Evolutionary conservation across 2,888 invertebrate genomes (phyloP).

Genomic region (Criorhina ranunculi): DNA sequence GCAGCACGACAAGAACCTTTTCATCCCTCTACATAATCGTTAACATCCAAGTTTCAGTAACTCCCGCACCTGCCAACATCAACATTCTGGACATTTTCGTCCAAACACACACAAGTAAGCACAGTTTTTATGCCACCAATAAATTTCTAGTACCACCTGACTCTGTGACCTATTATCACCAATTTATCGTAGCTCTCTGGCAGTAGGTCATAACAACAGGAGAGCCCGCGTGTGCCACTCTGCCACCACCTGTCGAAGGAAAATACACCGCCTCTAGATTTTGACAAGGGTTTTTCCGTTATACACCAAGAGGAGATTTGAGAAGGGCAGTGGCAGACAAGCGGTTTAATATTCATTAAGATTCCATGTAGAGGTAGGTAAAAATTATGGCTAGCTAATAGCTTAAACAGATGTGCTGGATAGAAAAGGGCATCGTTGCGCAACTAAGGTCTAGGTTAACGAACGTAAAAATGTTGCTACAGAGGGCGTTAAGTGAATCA

Average conservation of each 20-base stretch:
- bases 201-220: conserved; percentile 33
- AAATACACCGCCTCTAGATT: conserved; percentile 8
- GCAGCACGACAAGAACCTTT: too few relatives aligned
- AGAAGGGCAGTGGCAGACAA: background rate
- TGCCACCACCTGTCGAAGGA: conserved; percentile 43
- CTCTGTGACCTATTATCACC: conserved; percentile 71
- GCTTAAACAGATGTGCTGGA: conserved; percentile 37
- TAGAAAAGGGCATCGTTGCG: conserved; percentile 6
- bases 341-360: conserved; percentile 54
- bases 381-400: conserved; percentile 48
- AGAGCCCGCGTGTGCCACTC: conserved; percentile 5
- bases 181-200: conserved; percentile 56
- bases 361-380: conserved; percentile 38
- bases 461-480: background rate
- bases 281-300: conserved; percentile 22
- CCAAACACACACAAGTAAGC: conserved; percentile 17
- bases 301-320: background rate
- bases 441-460: conserved; percentile 12
- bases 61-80: background rate
- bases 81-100: conserved; percentile 26
- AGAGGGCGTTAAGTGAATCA: conserved; percentile 15
- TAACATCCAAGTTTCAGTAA: background rate
- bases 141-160: conserved; percentile 60
- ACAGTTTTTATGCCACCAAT: conserved; percentile 65
- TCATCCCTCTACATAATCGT: background rate